Base-by-base conservation (phyloP, 2,113 vertebrate genomes). In the Hippoglossus stenolepis region DNA sequence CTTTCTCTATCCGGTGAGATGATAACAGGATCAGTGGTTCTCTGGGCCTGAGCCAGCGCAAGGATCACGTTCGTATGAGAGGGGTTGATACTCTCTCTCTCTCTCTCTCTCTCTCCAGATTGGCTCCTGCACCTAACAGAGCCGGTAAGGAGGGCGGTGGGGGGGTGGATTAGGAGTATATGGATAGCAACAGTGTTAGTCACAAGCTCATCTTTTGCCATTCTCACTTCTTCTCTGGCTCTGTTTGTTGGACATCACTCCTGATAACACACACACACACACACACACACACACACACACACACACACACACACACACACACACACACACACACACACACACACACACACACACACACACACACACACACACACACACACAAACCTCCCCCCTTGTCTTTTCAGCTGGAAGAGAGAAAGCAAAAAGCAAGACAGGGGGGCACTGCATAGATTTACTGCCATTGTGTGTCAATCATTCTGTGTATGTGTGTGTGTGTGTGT, bases 401-500 rank as follows among this genome's bases (percentile, higher is more conserved):
- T 90, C 85, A 90, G 85, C 84, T 84, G 64, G 64, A 77, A 79
- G 85, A 91, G 80, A 91, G 79, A 92, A 88, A 86, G 88, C 84
- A 87, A 84, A 93, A 91, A 88, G 92, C 88, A 88, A 91, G 87
- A 85, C 73, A 73, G 87, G 73, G 80, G 90, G 88, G 85, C 70
- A 78, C 77, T 90, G 91, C 93, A 94, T 94, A 94, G 93, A 95
- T 94, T 94, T 85, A 64, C 86, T 87, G 84, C 94, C 92, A 94
- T 95, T 95, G 94, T 95, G 92, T 94, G 94, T 94, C 94, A 94
- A 94, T 95, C 94, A 95, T 91, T 84, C 73, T 85, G 79, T 87
- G 82, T 93, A 63, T 83, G 66, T 89, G 68, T 78, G 70, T 82
- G 35, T 75, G 70, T 82, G 35, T 75, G 56, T 66, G 53, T 62